Evolutionary conservation across 2,888 invertebrate species (phyloP).

Genomic region (Drosophila koepferae): DNA sequence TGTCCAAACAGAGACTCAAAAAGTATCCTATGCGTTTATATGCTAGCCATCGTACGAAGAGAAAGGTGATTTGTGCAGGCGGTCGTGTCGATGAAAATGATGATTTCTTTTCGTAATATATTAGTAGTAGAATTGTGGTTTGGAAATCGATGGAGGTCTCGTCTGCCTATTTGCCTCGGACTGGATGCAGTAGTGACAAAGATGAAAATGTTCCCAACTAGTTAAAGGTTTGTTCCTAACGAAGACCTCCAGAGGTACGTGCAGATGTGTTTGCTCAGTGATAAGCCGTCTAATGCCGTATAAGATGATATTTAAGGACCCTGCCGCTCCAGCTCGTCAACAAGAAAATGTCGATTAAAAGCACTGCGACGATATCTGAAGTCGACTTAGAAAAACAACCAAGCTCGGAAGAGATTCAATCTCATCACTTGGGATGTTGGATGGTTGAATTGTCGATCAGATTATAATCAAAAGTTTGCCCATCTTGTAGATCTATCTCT

Average conservation of each 20-base stretch:
- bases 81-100: conserved; percentile 59
- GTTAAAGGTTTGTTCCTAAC: conserved; percentile 22
- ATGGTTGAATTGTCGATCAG: conserved; percentile 13
- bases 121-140: conserved; percentile 30
- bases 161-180: conserved; percentile 17
- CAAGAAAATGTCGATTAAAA: conserved; percentile 14
- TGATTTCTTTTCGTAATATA: conserved; percentile 38
- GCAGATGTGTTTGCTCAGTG: conserved; percentile 23
- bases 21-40: conserved; percentile 36
- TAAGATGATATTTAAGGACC: conserved; percentile 10
- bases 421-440: conserved; percentile 21
- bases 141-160: conserved; percentile 37
- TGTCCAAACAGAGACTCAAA: conserved; percentile 26
- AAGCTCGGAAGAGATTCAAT: conserved; percentile 11
- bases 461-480: conserved; percentile 14
- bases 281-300: conserved; percentile 33
- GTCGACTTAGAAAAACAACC: conserved; percentile 19
- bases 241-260: conserved; percentile 27
- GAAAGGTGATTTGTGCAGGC: conserved; percentile 42
- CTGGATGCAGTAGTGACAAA: conserved; percentile 23
- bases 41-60: conserved; percentile 43
- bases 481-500: conserved; percentile 28
- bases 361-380: conserved; percentile 38
- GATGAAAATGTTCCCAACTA: conserved; percentile 28
- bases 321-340: conserved; percentile 17